These are phyloP conservation scores for Clepsis dumicolana DNA, from an alignment of 2,888 invertebrate genomes.

Conservation along the genomic window DNA sequence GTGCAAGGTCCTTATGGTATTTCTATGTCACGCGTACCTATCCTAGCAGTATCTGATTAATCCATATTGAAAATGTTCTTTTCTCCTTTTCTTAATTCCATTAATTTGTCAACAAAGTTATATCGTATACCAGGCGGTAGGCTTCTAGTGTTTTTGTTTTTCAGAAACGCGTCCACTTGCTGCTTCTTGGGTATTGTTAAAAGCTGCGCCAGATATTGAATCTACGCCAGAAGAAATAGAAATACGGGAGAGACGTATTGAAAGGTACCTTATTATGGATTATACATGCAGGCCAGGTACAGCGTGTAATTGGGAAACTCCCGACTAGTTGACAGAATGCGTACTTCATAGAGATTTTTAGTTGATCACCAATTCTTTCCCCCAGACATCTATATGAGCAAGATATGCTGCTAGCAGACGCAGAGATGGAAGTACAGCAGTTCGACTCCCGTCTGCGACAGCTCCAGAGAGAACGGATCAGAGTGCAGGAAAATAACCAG, in stretches of 20 bases:
- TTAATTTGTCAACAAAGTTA: background rate
- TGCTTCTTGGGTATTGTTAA: constrained; percentile 76
- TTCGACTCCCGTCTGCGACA: constrained; percentile 89
- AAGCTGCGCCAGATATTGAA: constrained; percentile 66
- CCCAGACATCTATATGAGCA: constrained; percentile 88
- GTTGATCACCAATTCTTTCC: background rate
- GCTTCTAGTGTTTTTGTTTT: too few species aligned
- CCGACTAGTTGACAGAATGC: background rate
- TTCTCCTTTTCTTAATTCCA: background rate
- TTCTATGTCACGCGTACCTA: too few species aligned
- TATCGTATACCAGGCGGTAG: too few species aligned
- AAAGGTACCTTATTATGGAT: constrained; percentile 72
- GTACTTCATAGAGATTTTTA: background rate
- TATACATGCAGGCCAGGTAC: too few species aligned
- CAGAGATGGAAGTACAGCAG: constrained; percentile 85
- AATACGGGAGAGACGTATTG: constrained; percentile 81
- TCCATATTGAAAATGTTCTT: background rate
- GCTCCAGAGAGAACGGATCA: constrained; percentile 85
- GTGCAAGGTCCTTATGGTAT: too few species aligned
- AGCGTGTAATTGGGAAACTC: too few species aligned
- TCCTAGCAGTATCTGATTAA: too few species aligned
- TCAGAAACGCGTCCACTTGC: constrained; percentile 69
- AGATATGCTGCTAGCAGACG: constrained; percentile 86
- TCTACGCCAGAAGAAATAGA: constrained; percentile 85
- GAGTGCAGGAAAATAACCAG: constrained; percentile 81